These are phyloP conservation scores for Lepidocyrtoides sp. DNA, from an alignment of 2,888 invertebrate genomes.

Conservation along the genomic window DNA sequence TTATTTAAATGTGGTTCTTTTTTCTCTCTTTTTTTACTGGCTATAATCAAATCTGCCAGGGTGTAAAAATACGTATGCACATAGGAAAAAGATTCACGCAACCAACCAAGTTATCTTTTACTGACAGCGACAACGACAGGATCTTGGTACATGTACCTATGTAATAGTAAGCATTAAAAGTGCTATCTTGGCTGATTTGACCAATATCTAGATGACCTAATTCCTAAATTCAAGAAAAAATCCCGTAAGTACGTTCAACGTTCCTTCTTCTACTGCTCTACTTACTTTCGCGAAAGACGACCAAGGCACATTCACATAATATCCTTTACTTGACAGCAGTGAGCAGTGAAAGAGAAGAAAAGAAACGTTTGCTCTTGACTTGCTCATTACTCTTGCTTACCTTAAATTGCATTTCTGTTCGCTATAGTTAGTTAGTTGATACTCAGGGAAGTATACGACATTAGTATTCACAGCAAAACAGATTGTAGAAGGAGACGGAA, in stretches of 20 bases:
- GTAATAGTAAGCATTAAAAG: constrained; percentile 43
- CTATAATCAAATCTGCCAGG: constrained; percentile 68
- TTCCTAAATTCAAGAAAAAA: constrained; percentile 72
- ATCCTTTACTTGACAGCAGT: constrained; percentile 48
- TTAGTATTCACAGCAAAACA: constrained; percentile 12
- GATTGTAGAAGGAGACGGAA: not conserved
- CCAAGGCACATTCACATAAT: too few species aligned
- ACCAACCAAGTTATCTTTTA: constrained; percentile 7
- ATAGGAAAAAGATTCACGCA: constrained; percentile 54
- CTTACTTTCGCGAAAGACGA: constrained; percentile 60
- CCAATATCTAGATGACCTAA: constrained; percentile 78
- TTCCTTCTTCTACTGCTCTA: constrained; percentile 67
- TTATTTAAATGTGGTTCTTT: constrained; percentile 33
- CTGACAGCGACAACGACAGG: constrained; percentile 50
- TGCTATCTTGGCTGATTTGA: constrained; percentile 72
- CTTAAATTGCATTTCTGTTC: not conserved
- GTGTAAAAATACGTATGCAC: not conserved
- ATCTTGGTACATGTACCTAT: constrained; percentile 46
- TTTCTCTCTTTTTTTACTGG: not conserved
- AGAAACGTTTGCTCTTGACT: constrained; percentile 27
- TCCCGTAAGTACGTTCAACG: constrained; percentile 67
- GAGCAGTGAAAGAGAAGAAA: not conserved
- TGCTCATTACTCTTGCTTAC: constrained; percentile 4
- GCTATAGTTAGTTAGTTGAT: constrained; percentile 7
- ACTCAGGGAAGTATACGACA: not conserved